Evolutionary conservation across 2,888 invertebrate species (phyloP), one percentile per base, ranked within the genome.

Genomic region (Panopea generosa): DNA sequence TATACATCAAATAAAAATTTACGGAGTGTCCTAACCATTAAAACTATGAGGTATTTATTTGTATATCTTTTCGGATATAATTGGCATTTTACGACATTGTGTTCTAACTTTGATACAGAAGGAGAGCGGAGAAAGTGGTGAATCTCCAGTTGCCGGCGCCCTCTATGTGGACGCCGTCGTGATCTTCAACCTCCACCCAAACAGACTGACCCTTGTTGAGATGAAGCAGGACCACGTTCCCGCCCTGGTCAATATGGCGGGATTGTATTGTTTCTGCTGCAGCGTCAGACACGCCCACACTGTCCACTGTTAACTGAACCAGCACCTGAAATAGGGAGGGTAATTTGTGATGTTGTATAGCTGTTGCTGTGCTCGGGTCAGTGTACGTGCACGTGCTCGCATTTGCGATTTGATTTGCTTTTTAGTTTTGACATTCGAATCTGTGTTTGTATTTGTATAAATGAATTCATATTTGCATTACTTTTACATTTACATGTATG

Each of bases 121-220:
- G 47, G 3, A 47, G 7, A 47, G 47, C 47, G 16, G 47, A 47
- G 47, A 47, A 47, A 16, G 47, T 9, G 6, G 47, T 9, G 4
- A 47, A 9, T 47, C 47, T 47, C 4, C 16, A 47, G 4, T 6
- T 16, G 18, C 20, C 16, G 47, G 4, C 4, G 16, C 47, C 16
- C 16, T 47, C 47, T 9, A 47, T 47, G 47, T 47, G 47, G 47
- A 20, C 16, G 20, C 16, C 20, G 18, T 16, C 47, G 47, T n/a
- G n/a, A 20, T 47, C 33, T 33, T 33, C 16, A 9, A 47, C 16
- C 47, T 47, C 47, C 47, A 47, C 47, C 47, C 47, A 47, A 6
- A 47, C 16, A 16, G n/a, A 18, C 47, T 47, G 47, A 6, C 47
- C 47, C 47, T 47, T 47, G 16, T 47, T 47, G 4, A 47, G 47